Base-by-base conservation (phyloP, 2,888 invertebrate species). In the Stegana nigrithorax region DNA sequence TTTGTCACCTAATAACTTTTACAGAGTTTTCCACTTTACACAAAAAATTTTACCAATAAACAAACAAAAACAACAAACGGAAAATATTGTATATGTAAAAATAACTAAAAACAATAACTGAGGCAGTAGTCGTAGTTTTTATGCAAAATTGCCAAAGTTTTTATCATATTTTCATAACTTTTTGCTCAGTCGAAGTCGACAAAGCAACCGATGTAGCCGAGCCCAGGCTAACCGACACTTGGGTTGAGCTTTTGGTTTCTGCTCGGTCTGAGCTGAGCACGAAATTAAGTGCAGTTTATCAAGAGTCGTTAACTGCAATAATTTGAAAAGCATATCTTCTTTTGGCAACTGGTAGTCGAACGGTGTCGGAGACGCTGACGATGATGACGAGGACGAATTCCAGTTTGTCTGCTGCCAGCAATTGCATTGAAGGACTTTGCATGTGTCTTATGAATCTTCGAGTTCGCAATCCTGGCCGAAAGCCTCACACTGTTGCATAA, bases 281-380 rank as follows among this genome's bases (percentile, higher is more conserved):
- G n/a, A n/a, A n/a, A 32, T 5, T 21, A 47, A 47, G 47, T 44
- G 47, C 25, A 47, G 47, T 47, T 47, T 4, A 47, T 47, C 47
- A 47, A 47, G 23, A 23, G 47, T 47, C 47, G 47, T 47, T 47
- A 47, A 47, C 47, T 47, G 47, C 47, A 47, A 47, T 47, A 47
- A 47, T 47, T 23, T 21, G 8, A 45, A 45, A 45, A 45, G 45
- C 5, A 29, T 7, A 5, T 29, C 29, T 7, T 7, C 29, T 29
- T 29, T 7, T 5, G 6, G 5, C 29, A 29, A 29, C 29, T 29
- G 6, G 6, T 32, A 2, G n/a, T n/a, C n/a, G n/a, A 32, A 32
- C 32, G 10, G 2, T n/a, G 32, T 12, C 32, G 10, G 32, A 12
- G 32, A 32, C n/a, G 2, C 32, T 32, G 32, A n/a, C 32, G 10